Evolutionary conservation across 2,113 vertebrate genomes (phyloP), one percentile per base, ranked within the genome.

Genomic region (Promerops cafer): DNA sequence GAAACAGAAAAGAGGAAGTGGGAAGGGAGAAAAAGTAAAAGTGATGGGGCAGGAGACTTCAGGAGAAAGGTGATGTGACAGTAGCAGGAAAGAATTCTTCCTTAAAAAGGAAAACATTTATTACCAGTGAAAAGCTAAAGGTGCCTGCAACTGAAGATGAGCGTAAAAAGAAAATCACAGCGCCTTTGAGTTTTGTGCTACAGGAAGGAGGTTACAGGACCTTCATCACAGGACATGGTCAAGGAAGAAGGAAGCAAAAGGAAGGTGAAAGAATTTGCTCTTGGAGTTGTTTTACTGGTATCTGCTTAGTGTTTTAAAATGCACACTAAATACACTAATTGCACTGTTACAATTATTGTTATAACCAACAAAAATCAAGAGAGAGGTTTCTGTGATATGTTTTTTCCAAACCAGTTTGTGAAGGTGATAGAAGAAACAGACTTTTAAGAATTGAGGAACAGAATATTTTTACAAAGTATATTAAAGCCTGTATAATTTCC

Each of bases 321-420:
- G 16, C 12, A 28, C 8, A 10, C 6, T 30, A 83, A 45, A 79
- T 76, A 20, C 16, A 31, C 2, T 79, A 65, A 72, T 69, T 57
- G 7, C 8, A 45, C n/a, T 80, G 13, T 44, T 79, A 39, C 1
- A 60, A 60, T 26, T 56, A 30, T 24, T 61, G 8, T n/a, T 70
- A 24, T 13, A 77, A 69, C 8, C 11, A 49, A 27, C 3, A 69
- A 47, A 83, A 77, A 42, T 69, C 20, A 57, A 57, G 33, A 68
- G 30, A 19, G 7, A 50, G 35, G 3, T 66, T 80, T 92, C 47
- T 82, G 4, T 70, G 17, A 8, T 50, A 2, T 0, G 0, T 37
- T 74, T 91, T 47, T 90, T 52, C 39, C 16, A 40, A 35, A 33
- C 6, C 40, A 60, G 0, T 81, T 60, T 83, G 35, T 11, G 45